Evolutionary conservation across 1,140 invertebrate species (phyloP).

Genomic region (Macrostomum lignano): DNA sequence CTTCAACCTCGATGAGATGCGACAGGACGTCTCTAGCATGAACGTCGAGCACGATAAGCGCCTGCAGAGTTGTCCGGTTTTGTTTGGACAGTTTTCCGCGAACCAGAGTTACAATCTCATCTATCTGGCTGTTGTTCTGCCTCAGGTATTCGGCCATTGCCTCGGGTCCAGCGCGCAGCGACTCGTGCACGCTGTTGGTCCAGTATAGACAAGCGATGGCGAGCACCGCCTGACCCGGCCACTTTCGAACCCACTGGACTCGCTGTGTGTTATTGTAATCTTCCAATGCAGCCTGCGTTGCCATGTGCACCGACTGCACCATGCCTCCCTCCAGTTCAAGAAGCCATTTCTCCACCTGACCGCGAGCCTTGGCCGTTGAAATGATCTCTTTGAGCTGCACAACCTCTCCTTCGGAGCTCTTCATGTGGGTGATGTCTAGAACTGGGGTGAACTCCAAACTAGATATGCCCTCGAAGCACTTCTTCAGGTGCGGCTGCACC

Average conservation of each 20-base stretch:
- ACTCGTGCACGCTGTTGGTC: slow-evolving; percentile 25
- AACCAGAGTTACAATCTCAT: slow-evolving; percentile 24
- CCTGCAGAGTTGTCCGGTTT: slow-evolving; percentile 23
- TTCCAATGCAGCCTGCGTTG: slow-evolving; percentile 20
- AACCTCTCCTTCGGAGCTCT: slow-evolving; percentile 25
- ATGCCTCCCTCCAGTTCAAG: slow-evolving; percentile 27
- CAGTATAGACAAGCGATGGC: slow-evolving; percentile 28
- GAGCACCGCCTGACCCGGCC: slow-evolving; percentile 28
- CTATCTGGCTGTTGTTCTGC: slow-evolving; percentile 17
- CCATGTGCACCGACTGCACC: no score
- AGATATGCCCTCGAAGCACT: slow-evolving; percentile 29
- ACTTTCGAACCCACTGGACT: slow-evolving; percentile 24
- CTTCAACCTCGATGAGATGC: slow-evolving; percentile 21
- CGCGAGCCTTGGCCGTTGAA: slow-evolving; percentile 23
- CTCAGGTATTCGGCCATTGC: slow-evolving; percentile 18
- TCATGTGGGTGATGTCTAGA: slow-evolving; percentile 25
- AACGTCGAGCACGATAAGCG: slow-evolving; percentile 27
- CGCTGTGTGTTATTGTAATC: slow-evolving; percentile 13
- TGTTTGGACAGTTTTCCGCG: slow-evolving; percentile 26
- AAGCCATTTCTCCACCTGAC: slow-evolving; percentile 29
- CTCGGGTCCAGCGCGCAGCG: slow-evolving; percentile 10
- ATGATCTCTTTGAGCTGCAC: slow-evolving; percentile 14
- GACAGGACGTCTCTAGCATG: slow-evolving; percentile 24
- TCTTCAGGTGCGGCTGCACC: slow-evolving; percentile 29
- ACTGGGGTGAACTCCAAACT: slow-evolving; percentile 25